phyloP scores from a whole-genome alignment of 1,140 invertebrate species.

The Microplitis demolitor region DNA sequence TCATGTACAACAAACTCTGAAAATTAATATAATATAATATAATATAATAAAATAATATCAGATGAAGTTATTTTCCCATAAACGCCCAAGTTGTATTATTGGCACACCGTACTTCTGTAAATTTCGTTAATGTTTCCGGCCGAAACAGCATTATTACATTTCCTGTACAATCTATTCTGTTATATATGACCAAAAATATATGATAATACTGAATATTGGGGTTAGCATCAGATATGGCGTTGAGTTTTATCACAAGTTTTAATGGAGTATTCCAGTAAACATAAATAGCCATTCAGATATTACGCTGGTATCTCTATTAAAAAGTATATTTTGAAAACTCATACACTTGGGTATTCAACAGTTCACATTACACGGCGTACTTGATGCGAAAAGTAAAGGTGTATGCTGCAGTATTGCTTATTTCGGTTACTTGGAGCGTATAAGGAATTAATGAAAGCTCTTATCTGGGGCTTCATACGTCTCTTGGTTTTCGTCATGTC shows the following conservation, averaged over 20 bases:
- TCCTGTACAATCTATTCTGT: background rate
- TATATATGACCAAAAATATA: background rate
- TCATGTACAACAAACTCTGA: no score
- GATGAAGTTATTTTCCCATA: constrained; percentile 8
- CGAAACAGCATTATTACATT: background rate
- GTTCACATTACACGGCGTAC: no score
- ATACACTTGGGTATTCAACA: no score
- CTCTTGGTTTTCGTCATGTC: background rate
- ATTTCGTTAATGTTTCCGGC: constrained; percentile 9
- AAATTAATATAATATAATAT: no score
- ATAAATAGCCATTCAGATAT: no score
- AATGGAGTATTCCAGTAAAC: no score
- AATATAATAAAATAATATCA: constrained; percentile 3
- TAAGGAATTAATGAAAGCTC: no score
- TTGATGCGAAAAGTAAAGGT: no score
- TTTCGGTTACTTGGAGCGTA: no score
- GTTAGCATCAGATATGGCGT: background rate
- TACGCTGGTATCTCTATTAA: no score
- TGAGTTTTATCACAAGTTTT: background rate
- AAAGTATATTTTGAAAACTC: no score
- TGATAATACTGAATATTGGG: background rate
- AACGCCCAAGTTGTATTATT: background rate
- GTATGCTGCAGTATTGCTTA: no score
- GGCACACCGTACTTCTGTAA: background rate
- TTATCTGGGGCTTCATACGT: background rate